Percentiles rank a stretch among this genome's conserved stretches.
These are phyloP conservation scores for Stenichneumon culpator DNA, from an alignment of 2,888 invertebrate species.

Conservation along the genomic window DNA sequence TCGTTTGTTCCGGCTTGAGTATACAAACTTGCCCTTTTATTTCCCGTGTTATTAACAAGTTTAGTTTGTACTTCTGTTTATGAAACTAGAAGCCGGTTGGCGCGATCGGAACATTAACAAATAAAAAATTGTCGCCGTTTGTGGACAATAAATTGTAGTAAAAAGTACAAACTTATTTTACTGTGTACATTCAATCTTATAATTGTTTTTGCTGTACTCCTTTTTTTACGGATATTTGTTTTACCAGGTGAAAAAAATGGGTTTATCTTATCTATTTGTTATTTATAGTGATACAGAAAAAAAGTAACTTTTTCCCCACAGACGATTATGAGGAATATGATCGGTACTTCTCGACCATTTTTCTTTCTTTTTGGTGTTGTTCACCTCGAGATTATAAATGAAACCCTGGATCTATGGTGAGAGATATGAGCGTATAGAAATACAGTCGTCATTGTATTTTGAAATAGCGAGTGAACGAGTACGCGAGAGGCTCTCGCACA, in stretches of 20 bases:
- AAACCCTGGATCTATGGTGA: neutral
- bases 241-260: neutral
- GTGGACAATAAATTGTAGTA: no score
- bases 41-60: no score
- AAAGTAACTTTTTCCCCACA: neutral
- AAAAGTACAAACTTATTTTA: no score
- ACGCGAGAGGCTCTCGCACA: slow-evolving; percentile 39
- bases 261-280: neutral
- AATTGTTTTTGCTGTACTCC: neutral
- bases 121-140: no score
- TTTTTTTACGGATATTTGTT: neutral
- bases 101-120: no score
- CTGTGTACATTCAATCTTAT: neutral
- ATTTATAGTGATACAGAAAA: neutral
- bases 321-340: neutral
- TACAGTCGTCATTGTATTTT: slow-evolving; percentile 38
- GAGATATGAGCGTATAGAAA: slow-evolving; percentile 7
- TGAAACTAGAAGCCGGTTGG: no score
- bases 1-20: no score
- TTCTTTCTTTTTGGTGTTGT: neutral
- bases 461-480: slow-evolving; percentile 47
- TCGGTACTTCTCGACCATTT: neutral
- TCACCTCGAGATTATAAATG: neutral
- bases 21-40: no score
- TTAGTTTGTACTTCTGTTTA: no score